These are phyloP conservation scores for Lysandra bellargus DNA, from an alignment of 2,888 invertebrate genomes.

Conservation along the genomic window DNA sequence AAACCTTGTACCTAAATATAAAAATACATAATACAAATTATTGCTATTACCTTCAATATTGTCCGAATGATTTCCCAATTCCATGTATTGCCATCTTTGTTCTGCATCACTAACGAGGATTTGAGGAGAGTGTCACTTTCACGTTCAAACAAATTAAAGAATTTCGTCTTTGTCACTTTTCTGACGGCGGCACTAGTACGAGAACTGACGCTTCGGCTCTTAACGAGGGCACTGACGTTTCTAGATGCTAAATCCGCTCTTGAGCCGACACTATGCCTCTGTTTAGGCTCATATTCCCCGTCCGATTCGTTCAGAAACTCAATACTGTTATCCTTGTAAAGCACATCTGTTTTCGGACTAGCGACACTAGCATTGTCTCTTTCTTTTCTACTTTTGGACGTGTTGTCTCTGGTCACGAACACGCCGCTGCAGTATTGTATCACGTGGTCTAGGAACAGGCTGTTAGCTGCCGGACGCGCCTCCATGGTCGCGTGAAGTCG, in stretches of 20 bases:
- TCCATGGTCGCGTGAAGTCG: constrained; percentile 90
- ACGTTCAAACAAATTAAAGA: constrained; percentile 80
- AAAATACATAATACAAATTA: constrained; percentile 27
- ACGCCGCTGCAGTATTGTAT: constrained; percentile 81
- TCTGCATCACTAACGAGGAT: constrained; percentile 89
- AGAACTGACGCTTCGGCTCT: constrained; percentile 75
- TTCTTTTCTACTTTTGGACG: constrained; percentile 63
- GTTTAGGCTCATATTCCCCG: constrained; percentile 64
- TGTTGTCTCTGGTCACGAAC: constrained; percentile 59
- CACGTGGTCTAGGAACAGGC: constrained; percentile 90
- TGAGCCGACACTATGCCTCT: constrained; percentile 71
- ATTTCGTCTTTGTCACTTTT: constrained; percentile 69
- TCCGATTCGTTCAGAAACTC: constrained; percentile 71
- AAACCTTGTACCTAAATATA: constrained; percentile 35
- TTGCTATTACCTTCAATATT: constrained; percentile 84
- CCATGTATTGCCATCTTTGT: constrained; percentile 92
- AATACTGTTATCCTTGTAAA: constrained; percentile 59
- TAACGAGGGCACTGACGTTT: constrained; percentile 71
- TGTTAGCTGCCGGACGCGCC: constrained; percentile 89
- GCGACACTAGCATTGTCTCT: constrained; percentile 68
- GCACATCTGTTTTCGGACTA: constrained; percentile 49
- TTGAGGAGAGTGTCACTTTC: constrained; percentile 85
- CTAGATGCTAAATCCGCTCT: constrained; percentile 66
- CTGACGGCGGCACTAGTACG: constrained; percentile 67
- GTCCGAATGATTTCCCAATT: constrained; percentile 95